Base-by-base conservation (phyloP, 2,113 vertebrate genomes). In the Pogonocichla stellata region DNA sequence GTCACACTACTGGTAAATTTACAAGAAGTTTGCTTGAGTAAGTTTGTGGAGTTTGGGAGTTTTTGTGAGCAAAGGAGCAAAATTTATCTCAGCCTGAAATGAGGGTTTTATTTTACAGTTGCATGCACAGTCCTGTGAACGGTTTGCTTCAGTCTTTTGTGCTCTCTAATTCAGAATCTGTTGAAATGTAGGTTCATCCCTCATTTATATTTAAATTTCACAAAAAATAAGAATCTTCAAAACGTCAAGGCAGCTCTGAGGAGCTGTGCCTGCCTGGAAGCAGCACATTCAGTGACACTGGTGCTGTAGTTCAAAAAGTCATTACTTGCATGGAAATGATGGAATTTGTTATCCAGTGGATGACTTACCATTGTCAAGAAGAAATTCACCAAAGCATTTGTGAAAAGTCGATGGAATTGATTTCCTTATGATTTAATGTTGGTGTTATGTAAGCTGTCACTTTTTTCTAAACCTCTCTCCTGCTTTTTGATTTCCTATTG, bases 181-280 rank as follows among this genome's bases (percentile, higher is more conserved):
- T 88, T 77, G 62, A 88, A 93, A 80, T 82, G 33, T 80, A 69
- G n/a, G 33, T 65, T 91, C 47, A n/a, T 62, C 67, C 51, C 28
- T 92, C 25, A 62, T 72, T 94, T 91, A 64, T 85, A 91, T 81
- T 93, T 53, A 91, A 89, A 61, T 91, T 69, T 65, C 50, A 69
- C 14, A 25, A 75, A 90, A 90, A 91, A 67, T 36, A 71, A 43
- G 31, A 54, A 15, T 81, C 50, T 38, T 87, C 50, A 61, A 87
- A 82, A 38, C 79, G 82, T 86, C 34, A 50, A 36, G 78, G 50
- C 31, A 67, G 17, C 67, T 93, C 73, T 43, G 43, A 78, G 56
- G 38, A 75, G 40, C 66, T 93, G 31, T 96, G 34, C 57, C 84
- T 95, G 47, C 60, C 80, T 87, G 87, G 72, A 74, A 74, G 40